Percentiles rank a stretch among this genome's conserved stretches.
These are phyloP conservation scores for Plotosus lineatus DNA, from an alignment of 2,113 vertebrate genomes.

Conservation along the genomic window DNA sequence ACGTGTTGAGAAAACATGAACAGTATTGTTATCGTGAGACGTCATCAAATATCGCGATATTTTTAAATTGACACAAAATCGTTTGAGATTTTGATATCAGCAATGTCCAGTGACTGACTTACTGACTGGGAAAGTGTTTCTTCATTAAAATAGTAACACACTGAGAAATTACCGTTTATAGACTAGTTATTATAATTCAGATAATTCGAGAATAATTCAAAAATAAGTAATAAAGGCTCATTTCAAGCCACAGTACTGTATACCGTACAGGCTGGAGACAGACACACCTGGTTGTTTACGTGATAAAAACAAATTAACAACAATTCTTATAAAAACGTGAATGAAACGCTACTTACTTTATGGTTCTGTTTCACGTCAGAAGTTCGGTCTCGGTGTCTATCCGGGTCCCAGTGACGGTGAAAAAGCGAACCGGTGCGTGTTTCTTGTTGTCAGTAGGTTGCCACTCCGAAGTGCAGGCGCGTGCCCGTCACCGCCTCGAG, in stretches of 20 bases:
- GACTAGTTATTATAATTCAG: not conserved
- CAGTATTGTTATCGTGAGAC: not conserved
- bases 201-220: not conserved
- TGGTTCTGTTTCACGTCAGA: not conserved
- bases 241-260: not conserved
- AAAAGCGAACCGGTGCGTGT: not conserved
- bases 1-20: too few species aligned
- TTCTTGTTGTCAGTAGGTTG: not conserved
- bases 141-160: not conserved
- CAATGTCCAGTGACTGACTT: not conserved
- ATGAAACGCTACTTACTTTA: constrained; percentile 14
- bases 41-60: not conserved
- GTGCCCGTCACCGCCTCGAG: constrained; percentile 10
- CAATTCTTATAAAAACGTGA: not conserved
- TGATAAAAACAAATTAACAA: not conserved
- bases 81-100: not conserved
- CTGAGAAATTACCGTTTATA: too few species aligned
- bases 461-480: not conserved
- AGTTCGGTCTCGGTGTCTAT: not conserved
- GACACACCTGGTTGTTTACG: not conserved
- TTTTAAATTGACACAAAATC: not conserved
- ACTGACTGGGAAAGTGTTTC: not conserved
- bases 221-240: not conserved
- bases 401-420: not conserved
- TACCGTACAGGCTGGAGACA: not conserved